A percentile compares a stretch with the other conserved stretches of the same genome.
phyloP scores from a whole-genome alignment of 2,888 invertebrate genomes.

The Mongoloraphidia duomilia region DNA sequence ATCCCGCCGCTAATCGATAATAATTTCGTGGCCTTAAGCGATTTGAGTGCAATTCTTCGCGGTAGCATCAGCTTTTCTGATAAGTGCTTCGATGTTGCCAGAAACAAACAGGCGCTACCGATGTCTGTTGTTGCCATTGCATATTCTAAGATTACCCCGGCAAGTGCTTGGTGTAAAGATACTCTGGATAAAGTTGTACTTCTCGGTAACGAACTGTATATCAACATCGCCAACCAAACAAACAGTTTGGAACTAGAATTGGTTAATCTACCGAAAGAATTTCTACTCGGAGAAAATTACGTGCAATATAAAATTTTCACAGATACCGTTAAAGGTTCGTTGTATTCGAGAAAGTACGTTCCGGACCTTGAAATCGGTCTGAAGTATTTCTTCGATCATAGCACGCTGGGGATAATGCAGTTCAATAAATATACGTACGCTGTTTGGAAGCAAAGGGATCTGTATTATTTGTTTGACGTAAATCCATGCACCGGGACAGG shows the following conservation, averaged over 20 bases:
- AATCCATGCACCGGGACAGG: constrained; percentile 46
- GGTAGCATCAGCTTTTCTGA: constrained; percentile 44
- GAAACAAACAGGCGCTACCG: constrained; percentile 43
- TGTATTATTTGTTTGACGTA: constrained; percentile 50
- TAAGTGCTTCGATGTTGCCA: constrained; percentile 39
- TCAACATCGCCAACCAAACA: constrained; percentile 36
- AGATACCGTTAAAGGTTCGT: constrained; percentile 34
- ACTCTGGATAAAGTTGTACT: constrained; percentile 43
- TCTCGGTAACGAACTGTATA: constrained; percentile 41
- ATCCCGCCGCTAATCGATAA: constrained; percentile 33
- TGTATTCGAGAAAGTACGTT: constrained; percentile 36
- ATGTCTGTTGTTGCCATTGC: constrained; percentile 44
- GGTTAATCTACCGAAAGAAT: constrained; percentile 40
- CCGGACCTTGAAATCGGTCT: constrained; percentile 35
- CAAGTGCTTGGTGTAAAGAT: constrained; percentile 41
- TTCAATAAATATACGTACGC: constrained; percentile 43
- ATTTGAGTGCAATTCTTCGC: constrained; percentile 39
- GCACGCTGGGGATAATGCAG: constrained; percentile 35
- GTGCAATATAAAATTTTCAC: constrained; percentile 42
- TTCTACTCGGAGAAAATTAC: constrained; percentile 38
- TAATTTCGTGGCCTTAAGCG: constrained; percentile 34
- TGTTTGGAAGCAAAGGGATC: constrained; percentile 46
- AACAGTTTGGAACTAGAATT: constrained; percentile 34
- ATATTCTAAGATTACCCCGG: constrained; percentile 48
- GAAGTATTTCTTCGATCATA: constrained; percentile 37